Base-by-base conservation (phyloP, 2,797 vertebrate species). In the Huso huso region DNA sequence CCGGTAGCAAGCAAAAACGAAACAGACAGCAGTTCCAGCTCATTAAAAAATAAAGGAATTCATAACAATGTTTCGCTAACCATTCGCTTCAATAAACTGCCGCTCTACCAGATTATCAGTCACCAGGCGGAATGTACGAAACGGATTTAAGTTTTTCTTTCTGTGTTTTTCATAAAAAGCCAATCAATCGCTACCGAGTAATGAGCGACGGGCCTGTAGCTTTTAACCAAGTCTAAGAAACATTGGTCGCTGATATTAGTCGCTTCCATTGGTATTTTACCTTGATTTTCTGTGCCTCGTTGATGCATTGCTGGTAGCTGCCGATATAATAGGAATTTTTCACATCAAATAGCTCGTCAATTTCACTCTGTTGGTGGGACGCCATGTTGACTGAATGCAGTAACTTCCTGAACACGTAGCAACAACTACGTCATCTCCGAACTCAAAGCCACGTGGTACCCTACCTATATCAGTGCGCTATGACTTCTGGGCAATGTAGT, bases 311-410 rank as follows among this genome's bases (percentile, higher is more conserved):
- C 66, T 99, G 96, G 82, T 91, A 98, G 75, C 92, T 95, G 15
- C 96, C 95, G 23, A 97, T 97, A 74, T 98, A 99, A 85, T 93
- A 99, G 0, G 86, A 91, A 81, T 97, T 97, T 85, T 93, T 91
- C 4, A 97, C 93, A 52, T 91, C 89, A 65, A 91, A 91, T 2
- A 92, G 76, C 67, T 87, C 89, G 1, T 90, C 90, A 1, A 79
- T 76, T 0, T 96, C 96, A 0, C 83, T 83, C 58, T 93, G 87
- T 68, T 89, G 52, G 0, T 60, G 89, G 0, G 84, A 66, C 71
- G 86, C 83, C 76, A 93, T 79, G 79, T 89, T 89, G 74, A 71
- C 72, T 59, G 8, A 7, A 64, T 15, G 51, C n/a, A 48, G 6
- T 11, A 49, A 64, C 58, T 82, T 88, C 85, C 84, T 72, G 85